A percentile compares a stretch with the other conserved stretches of the same genome.
Evolutionary conservation across 2,797 vertebrate genomes (phyloP).

Genomic region (Ptychobarbus kaznakovi): DNA sequence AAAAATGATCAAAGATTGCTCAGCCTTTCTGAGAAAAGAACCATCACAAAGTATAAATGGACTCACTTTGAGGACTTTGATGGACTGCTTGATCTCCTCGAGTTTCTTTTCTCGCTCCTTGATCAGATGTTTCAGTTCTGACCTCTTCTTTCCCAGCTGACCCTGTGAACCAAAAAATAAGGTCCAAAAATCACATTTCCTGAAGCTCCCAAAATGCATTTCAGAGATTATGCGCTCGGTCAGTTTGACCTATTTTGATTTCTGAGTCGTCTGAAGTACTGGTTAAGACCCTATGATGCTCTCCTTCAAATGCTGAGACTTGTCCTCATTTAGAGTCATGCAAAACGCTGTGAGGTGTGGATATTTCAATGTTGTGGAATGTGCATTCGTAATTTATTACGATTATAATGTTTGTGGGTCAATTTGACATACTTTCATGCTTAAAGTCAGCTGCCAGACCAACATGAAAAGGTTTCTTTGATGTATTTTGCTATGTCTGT

Average conservation of each 20-base stretch:
- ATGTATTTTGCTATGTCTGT: background rate
- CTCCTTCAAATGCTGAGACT: background rate
- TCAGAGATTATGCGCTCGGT: background rate
- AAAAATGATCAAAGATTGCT: background rate
- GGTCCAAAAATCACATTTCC: background rate
- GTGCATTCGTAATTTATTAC: background rate
- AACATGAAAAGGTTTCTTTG: background rate
- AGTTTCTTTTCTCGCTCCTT: constrained; percentile 81
- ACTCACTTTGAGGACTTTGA: constrained; percentile 81
- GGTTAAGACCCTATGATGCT: background rate
- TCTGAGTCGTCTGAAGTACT: background rate
- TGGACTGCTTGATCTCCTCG: constrained; percentile 82
- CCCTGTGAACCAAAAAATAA: constrained; percentile 62
- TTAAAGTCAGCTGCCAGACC: background rate
- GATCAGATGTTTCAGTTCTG: constrained; percentile 79
- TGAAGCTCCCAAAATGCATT: background rate
- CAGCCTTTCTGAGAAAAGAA: background rate
- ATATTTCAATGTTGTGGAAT: background rate
- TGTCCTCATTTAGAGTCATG: background rate
- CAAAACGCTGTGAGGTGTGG: background rate
- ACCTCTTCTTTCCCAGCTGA: constrained; percentile 73
- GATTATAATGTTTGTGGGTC: background rate
- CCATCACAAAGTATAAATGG: background rate
- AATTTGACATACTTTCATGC: background rate
- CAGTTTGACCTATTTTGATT: background rate